These are phyloP conservation scores for Lagodon rhomboides DNA, from an alignment of 2,797 vertebrate species.

Conservation along the genomic window DNA sequence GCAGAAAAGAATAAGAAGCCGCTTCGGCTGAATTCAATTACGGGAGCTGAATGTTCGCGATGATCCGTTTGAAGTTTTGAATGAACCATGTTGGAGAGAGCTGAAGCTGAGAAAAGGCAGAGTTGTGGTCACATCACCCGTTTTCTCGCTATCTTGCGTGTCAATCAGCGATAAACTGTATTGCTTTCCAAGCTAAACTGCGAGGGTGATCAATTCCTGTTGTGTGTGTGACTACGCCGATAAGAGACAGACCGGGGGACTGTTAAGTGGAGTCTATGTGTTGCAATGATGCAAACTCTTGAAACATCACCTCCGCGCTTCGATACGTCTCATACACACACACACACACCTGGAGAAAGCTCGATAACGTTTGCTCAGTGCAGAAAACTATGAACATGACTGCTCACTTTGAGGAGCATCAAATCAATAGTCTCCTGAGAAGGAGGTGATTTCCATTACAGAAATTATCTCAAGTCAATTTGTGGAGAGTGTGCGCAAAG, in stretches of 20 bases:
- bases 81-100: background rate
- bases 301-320: constrained; percentile 56
- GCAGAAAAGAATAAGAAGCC: background rate
- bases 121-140: constrained; percentile 43
- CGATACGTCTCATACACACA: constrained; percentile 14
- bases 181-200: constrained; percentile 62
- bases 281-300: constrained; percentile 64
- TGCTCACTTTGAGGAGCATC: constrained; percentile 41
- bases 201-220: constrained; percentile 47
- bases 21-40: background rate
- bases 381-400: constrained; percentile 26
- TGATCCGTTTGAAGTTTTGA: background rate
- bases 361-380: constrained; percentile 31
- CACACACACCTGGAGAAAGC: constrained; percentile 5
- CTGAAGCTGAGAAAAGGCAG: constrained; percentile 29
- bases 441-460: constrained; percentile 42
- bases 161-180: constrained; percentile 51
- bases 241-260: constrained; percentile 1
- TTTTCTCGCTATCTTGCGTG: constrained; percentile 30
- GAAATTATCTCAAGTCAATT: constrained; percentile 30
- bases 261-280: constrained; percentile 24
- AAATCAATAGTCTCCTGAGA: constrained; percentile 46
- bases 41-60: background rate
- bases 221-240: background rate
- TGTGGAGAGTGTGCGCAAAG: constrained; percentile 20